Evolutionary conservation across 2,113 vertebrate genomes (phyloP), one percentile per base, ranked within the genome.

Genomic region (Tachuris rubrigastra): DNA sequence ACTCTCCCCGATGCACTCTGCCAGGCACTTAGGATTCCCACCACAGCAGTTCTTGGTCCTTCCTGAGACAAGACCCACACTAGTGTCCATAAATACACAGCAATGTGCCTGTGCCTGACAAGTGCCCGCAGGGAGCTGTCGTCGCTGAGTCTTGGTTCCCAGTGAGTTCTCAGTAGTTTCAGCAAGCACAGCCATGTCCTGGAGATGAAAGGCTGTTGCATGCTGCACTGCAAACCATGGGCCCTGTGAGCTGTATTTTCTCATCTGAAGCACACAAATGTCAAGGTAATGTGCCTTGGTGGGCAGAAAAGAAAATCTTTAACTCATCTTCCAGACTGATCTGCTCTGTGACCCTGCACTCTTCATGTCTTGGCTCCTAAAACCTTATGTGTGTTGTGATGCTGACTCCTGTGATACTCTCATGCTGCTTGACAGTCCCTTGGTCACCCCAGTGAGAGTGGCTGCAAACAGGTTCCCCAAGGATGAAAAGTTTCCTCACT

Each of bases 31-130:
- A 16, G 67, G 12, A 24, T 89, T 59, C 52, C 63, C 0, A 2
- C 15, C 55, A 76, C 12, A 20, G 63, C 37, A 74, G 8, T 59
- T 73, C 42, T 85, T 49, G n/a, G 85, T 91, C 78, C n/a, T 66
- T 71, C 72, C 82, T 67, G 75, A 83, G 58, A 55, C 0, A 1
- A 83, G 77, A 85, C 46, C 85, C 78, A 76, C 74, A 65, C 49
- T 87, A 1, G 4, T 79, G 81, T 73, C 71, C 93, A 93, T 93
- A 94, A 96, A 96, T 73, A 94, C 58, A 30, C 46, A 80, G 55
- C 80, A 55, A 62, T 96, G 53, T 91, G 84, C 62, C 55, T 81
- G 65, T 21, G 76, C 63, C 84, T 95, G 95, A 92, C 85, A 94
- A 92, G 63, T 53, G 75, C 47, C 85, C 0, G 0, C 1, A 0